These are phyloP conservation scores for Odontophorus gujanensis DNA, from an alignment of 2,113 vertebrate genomes.

Conservation along the genomic window DNA sequence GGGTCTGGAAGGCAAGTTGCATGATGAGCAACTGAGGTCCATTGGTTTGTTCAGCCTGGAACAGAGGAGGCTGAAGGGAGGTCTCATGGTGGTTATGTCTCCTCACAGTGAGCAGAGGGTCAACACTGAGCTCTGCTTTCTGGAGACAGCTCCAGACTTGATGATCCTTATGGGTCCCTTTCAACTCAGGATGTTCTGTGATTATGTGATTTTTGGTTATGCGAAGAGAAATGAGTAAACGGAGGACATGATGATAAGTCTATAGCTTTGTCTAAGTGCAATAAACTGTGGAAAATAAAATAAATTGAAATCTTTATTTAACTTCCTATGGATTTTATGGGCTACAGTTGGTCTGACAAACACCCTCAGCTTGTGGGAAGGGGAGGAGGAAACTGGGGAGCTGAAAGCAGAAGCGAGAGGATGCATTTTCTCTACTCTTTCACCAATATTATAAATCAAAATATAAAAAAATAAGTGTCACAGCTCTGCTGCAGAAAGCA, in stretches of 20 bases:
- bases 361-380: neutral
- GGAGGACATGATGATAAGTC: neutral
- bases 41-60: neutral
- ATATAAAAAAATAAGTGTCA: slow-evolving; percentile 47
- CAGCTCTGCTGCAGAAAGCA: neutral
- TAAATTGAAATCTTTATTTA: neutral
- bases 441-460: neutral
- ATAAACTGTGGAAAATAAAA: neutral
- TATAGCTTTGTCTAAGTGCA: neutral
- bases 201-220: neutral
- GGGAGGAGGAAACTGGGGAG: neutral
- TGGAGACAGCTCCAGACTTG: neutral
- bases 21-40: neutral
- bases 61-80: neutral
- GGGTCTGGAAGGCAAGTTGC: neutral
- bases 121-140: neutral
- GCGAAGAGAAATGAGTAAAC: neutral
- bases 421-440: neutral
- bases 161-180: neutral
- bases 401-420: slow-evolving; percentile 40
- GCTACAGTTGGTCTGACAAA: neutral
- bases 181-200: neutral
- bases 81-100: neutral
- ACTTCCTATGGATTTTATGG: neutral
- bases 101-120: neutral